These are phyloP conservation scores for Puffinus mauretanicus DNA, from an alignment of 2,113 vertebrate species.

Conservation along the genomic window DNA sequence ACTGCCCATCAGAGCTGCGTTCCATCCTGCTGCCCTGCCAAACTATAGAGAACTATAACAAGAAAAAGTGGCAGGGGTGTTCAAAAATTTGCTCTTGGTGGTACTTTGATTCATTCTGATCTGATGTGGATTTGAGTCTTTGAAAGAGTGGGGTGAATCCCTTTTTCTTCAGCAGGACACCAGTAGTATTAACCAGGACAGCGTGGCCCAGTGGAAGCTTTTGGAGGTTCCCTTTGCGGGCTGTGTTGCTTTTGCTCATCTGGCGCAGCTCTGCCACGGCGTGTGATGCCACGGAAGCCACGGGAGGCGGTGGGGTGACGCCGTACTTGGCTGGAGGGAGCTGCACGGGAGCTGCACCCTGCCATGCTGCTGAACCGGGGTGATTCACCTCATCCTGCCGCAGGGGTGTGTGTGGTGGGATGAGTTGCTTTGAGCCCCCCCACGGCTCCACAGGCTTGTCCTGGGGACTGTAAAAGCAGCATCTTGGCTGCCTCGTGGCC, in stretches of 20 bases:
- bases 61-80: not conserved
- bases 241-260: not conserved
- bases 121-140: not conserved
- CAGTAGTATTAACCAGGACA: accelerated
- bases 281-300: not conserved
- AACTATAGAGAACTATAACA: too few relatives aligned
- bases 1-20: not conserved
- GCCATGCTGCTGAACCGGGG: not conserved
- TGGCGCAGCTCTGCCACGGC: accelerated
- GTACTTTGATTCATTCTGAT: not conserved
- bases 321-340: not conserved
- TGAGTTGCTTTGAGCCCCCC: not conserved
- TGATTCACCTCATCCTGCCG: not conserved
- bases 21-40: not conserved
- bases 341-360: not conserved
- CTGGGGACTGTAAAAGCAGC: not conserved
- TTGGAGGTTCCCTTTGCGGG: not conserved
- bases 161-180: not conserved
- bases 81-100: not conserved
- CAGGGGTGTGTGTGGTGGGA: not conserved
- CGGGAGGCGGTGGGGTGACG: not conserved
- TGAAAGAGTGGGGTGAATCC: not conserved
- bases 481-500: accelerated
- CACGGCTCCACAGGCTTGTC: accelerated
- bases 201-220: not conserved